These are phyloP conservation scores for Himalopsyche kuldschensis DNA, from an alignment of 2,888 invertebrate genomes.

Conservation along the genomic window DNA sequence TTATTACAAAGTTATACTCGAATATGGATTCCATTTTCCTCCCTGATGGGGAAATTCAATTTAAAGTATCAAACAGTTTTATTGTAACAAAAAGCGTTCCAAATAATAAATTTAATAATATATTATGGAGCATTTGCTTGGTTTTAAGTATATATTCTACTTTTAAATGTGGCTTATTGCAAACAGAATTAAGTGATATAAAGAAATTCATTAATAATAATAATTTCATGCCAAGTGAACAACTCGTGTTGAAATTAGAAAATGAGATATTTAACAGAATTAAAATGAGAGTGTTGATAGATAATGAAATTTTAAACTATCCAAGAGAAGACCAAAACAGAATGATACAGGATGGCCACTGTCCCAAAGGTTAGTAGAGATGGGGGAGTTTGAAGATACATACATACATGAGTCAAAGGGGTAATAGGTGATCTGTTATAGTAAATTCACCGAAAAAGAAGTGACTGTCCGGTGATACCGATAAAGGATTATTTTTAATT, in stretches of 20 bases:
- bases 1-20: no score
- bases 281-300: background rate
- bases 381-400: background rate
- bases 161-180: background rate
- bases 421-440: no score
- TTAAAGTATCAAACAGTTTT: background rate
- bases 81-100: background rate
- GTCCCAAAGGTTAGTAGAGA: background rate
- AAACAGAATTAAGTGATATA: background rate
- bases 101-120: background rate
- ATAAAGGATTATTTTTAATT: no score
- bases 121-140: background rate
- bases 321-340: background rate
- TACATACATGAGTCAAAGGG: background rate
- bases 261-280: background rate
- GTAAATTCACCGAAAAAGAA: no score
- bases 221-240: background rate
- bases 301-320: background rate
- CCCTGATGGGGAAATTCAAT: background rate
- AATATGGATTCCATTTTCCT: no score
- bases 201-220: background rate
- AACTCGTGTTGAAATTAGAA: background rate
- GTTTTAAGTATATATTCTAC: background rate
- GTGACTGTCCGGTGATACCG: no score
- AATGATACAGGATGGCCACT: background rate